Base-by-base conservation (phyloP, 2,888 invertebrate genomes). In the Drosophila kuntzei region DNA sequence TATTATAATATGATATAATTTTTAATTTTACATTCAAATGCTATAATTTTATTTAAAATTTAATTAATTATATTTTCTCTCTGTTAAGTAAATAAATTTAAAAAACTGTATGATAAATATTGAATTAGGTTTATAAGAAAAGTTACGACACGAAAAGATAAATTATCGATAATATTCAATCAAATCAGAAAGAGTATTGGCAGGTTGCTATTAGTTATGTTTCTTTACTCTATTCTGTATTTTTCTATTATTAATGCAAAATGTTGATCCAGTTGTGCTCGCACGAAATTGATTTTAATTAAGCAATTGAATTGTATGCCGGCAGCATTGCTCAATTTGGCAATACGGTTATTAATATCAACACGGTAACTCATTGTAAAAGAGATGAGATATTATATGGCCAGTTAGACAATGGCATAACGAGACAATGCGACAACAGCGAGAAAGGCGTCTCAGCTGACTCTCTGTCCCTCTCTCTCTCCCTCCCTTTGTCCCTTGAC, bases 241-340 rank as follows among this genome's bases (percentile, higher is more conserved):
- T 61, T 27, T 46, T 57, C 39, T 44, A 29, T 50, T 46, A 43
- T 65, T 39, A 20, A 51, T 34, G 36, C 16, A 34, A 41, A 53
- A 58, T 46, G 37, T 66, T 53, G 46, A 37, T 43, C 50, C 54
- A 71, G 37, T 44, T 55, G 36, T 25, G 29, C n/a, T 43, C 14
- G n/a, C 32, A 29, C 12, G 5, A 62, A 79, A 85, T 82, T 60
- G 61, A 68, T 61, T 85, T 64, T 32, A 76, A 87, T 82, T 72
- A 66, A 82, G 62, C 65, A 66, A 81, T 87, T 85, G 47, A 29
- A 57, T 46, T n/a, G n/a, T n/a, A 29, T 53, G 11, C 32, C 51
- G 12, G 3, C 34, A 9, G 43, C 37, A 36, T 37, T 18, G 11
- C 59, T 22, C 59, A 53, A 62, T 77, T 69, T 58, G 37, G 50